Evolutionary conservation across 2,888 invertebrate species (phyloP).

Genomic region (Drosophila mayaguana): DNA sequence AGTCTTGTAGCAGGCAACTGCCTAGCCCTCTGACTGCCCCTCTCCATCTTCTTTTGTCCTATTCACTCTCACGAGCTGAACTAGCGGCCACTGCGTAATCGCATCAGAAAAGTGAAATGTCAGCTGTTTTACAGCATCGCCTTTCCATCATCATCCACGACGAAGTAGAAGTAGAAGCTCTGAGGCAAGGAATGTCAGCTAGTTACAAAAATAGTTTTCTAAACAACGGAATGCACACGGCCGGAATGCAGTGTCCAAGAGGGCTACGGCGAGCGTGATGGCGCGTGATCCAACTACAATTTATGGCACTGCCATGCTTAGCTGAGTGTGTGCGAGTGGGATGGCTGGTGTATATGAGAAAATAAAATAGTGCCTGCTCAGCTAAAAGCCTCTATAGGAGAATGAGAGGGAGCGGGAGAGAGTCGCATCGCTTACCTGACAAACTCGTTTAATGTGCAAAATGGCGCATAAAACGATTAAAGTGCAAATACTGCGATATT

Average conservation of each 20-base stretch:
- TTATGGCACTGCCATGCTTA: slow-evolving; percentile 31
- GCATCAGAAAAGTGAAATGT: slow-evolving; percentile 72
- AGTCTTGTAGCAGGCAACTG: slow-evolving; percentile 43
- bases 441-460: slow-evolving; percentile 15
- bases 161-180: slow-evolving; percentile 1
- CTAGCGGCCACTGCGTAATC: slow-evolving; percentile 61
- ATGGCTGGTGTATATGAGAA: not conserved
- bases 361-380: slow-evolving; percentile 24
- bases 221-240: slow-evolving; percentile 60
- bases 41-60: no score
- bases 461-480: slow-evolving; percentile 18
- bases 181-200: slow-evolving; percentile 59
- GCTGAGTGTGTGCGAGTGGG: not conserved
- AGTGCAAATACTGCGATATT: slow-evolving; percentile 6
- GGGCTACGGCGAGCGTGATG: slow-evolving; percentile 38
- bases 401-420: not conserved
- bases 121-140: slow-evolving; percentile 58
- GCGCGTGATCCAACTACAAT: slow-evolving; percentile 69
- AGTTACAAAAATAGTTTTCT: slow-evolving; percentile 64
- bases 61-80: not conserved
- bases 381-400: not conserved
- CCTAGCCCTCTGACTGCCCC: not conserved
- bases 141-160: slow-evolving; percentile 54
- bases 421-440: slow-evolving; percentile 21
- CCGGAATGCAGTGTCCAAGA: slow-evolving; percentile 53